These are phyloP conservation scores for Coccyzus lansbergi DNA, from an alignment of 2,797 vertebrate species.

Conservation along the genomic window DNA sequence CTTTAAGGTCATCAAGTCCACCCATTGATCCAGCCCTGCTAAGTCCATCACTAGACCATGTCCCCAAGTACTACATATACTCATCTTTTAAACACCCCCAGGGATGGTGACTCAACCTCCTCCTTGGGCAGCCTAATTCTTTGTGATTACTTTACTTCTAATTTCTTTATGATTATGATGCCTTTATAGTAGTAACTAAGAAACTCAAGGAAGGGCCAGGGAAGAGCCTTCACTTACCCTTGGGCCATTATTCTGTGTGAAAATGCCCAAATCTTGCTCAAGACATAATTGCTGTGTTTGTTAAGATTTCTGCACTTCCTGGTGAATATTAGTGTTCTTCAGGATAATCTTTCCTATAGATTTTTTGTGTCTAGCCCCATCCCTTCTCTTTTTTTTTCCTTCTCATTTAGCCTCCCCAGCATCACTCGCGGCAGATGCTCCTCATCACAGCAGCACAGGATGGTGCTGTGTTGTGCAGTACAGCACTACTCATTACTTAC, in stretches of 20 bases:
- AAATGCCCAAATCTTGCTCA: neutral
- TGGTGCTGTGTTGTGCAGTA: accelerated
- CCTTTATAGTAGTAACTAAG: neutral
- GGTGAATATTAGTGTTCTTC: neutral
- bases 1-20: no score
- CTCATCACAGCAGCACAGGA: neutral
- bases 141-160: no score
- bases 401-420: neutral
- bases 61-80: no score
- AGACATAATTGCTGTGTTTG: neutral
- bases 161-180: neutral
- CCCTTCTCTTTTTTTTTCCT: neutral
- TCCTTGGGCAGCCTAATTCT: no score
- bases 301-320: neutral
- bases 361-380: neutral
- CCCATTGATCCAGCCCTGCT: no score
- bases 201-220: neutral
- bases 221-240: neutral
- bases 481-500: neutral
- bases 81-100: no score
- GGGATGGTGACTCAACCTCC: no score
- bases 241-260: neutral
- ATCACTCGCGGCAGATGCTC: neutral
- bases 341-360: neutral
- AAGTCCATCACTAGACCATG: no score